These are phyloP conservation scores for Dromaius novaehollandiae DNA, from an alignment of 2,113 vertebrate species.

Conservation along the genomic window DNA sequence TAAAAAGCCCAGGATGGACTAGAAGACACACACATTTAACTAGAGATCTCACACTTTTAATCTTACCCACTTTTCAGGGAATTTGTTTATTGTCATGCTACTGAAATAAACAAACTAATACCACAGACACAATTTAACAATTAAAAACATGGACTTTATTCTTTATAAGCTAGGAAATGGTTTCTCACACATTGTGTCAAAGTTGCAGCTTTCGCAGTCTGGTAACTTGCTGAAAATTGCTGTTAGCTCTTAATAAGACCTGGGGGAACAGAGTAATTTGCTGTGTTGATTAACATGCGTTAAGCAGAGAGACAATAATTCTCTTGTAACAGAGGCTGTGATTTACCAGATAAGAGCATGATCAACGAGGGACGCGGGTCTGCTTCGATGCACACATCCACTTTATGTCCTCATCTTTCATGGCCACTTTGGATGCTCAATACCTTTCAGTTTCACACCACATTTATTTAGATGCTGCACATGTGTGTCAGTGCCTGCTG, in stretches of 20 bases:
- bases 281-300: conserved; percentile 29
- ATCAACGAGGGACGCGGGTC: background rate
- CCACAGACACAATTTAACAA: background rate
- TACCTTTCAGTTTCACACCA: background rate
- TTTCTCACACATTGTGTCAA: background rate
- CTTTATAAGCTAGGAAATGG: background rate
- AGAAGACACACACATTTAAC: background rate
- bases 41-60: background rate
- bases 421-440: background rate
- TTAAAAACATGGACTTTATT: background rate
- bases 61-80: background rate
- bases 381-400: background rate
- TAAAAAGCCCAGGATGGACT: background rate
- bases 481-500: background rate
- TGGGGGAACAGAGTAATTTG: conserved; percentile 29
- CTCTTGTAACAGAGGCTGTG: background rate
- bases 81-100: background rate
- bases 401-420: background rate
- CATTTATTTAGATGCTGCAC: background rate
- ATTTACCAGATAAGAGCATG: conserved; percentile 1
- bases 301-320: conserved; percentile 20
- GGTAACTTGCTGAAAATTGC: conserved; percentile 40
- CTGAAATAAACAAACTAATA: background rate
- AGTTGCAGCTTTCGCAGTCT: background rate
- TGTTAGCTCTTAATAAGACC: conserved; percentile 55